Base-by-base conservation (phyloP, 2,113 vertebrate species). In the Pyrgilauda ruficollis region DNA sequence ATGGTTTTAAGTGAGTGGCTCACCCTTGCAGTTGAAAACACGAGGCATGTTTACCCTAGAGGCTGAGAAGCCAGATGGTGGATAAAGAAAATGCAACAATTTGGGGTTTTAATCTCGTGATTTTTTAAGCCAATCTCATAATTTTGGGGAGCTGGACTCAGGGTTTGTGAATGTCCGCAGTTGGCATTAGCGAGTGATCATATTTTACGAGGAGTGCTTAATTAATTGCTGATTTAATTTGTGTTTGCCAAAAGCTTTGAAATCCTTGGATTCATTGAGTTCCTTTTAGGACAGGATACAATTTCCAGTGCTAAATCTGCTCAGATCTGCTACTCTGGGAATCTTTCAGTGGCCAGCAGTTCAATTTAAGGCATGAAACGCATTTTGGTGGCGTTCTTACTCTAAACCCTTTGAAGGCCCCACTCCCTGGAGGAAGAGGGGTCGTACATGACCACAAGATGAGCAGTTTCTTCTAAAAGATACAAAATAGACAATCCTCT, bases 41-140 rank as follows among this genome's bases (percentile, higher is more conserved):
- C 2, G 28, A 96, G 62, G 83, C 86, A 22, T 64, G 68, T 96
- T 96, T 96, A 95, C 95, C 90, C 93, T 92, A 86, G 94, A 92
- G 94, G 88, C 92, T 78, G 85, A 94, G 88, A 81, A 96, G 92
- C 73, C 96, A 96, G 94, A 96, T 96, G 93, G 94, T 96, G 92
- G 92, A 97, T 96, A 96, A 93, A 95, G 93, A 92, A 96, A 95
- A 93, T 59, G 93, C 73, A 97, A 96, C 94, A 97, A 94, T 96
- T 97, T 93, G 10, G 93, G 86, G 52, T 87, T 97, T 95, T 96
- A 96, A 97, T 96, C 96, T 89, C 61, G 9, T 78, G 92, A 84
- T 92, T 96, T 93, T 97, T 94, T 83, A 96, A 96, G 93, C 93
- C 90, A 94, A 90, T 95, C 92, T 95, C 90, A 64, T 96, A 93